Evolutionary conservation across 1,140 invertebrate species (phyloP).

Genomic region (Apocrypta bakeri): DNA sequence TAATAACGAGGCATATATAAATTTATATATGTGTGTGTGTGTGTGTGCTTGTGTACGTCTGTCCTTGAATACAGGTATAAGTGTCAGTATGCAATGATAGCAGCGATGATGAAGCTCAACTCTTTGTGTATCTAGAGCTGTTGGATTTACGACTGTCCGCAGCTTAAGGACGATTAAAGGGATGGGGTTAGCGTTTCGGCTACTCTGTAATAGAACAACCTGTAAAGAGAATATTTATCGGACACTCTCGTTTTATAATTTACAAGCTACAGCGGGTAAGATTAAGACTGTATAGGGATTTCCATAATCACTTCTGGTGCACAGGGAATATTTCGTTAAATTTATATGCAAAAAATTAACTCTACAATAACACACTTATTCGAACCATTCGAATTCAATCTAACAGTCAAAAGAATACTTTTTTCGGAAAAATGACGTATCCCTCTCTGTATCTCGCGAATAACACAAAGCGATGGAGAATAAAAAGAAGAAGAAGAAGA

Average conservation of each 20-base stretch:
- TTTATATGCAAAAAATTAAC: too few species aligned
- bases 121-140: neutral
- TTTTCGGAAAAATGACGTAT: neutral
- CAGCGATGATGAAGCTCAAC: constrained; percentile 6
- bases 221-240: constrained; percentile 4
- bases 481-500: too few species aligned
- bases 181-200: constrained; percentile 26
- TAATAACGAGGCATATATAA: too few species aligned
- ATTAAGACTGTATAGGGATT: too few species aligned
- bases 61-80: neutral
- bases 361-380: too few species aligned
- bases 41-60: neutral
- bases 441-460: neutral
- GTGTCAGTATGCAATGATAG: neutral
- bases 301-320: too few species aligned
- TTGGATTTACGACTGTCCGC: neutral
- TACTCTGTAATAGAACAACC: neutral
- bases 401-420: neutral
- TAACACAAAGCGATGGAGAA: neutral
- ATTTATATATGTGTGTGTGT: too few species aligned
- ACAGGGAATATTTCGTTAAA: too few species aligned
- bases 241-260: neutral
- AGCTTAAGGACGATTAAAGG: neutral
- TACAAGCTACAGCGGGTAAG: neutral
- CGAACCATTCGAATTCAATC: neutral